Conservation (phyloP, 2,113 vertebrate genomes). For the Pelvicachromis taeniatus region DNA sequence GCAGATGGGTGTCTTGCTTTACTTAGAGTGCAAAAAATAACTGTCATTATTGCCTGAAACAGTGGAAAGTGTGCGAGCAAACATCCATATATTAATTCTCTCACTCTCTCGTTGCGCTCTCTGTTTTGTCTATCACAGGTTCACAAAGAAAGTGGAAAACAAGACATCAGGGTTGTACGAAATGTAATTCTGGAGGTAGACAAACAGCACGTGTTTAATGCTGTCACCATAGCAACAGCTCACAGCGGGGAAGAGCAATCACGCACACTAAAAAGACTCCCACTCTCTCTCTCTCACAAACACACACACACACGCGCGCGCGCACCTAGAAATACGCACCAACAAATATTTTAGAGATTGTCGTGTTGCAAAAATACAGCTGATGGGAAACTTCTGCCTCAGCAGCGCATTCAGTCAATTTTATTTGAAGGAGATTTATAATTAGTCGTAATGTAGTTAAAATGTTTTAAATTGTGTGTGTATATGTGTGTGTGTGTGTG, state of each 20-base stretch:
- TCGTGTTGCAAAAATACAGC: not conserved
- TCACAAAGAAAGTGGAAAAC: not conserved
- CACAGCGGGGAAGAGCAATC: constrained; percentile 47
- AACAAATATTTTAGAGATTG: not conserved
- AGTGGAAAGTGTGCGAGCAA: not conserved
- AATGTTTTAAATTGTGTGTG: not conserved
- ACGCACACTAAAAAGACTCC: constrained; percentile 17
- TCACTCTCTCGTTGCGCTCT: not conserved
- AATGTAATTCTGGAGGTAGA: constrained; percentile 58
- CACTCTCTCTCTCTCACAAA: not conserved
- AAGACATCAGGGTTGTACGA: constrained; percentile 24
- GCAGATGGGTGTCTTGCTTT: not conserved
- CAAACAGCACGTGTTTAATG: constrained; percentile 58
- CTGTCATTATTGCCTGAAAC: not conserved
- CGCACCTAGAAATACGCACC: not conserved
- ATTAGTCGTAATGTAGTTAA: not conserved
- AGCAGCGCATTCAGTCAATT: not conserved
- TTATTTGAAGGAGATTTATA: not conserved
- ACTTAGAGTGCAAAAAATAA: not conserved
- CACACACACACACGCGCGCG: not conserved
- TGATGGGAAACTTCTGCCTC: not conserved
- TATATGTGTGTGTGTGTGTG: not conserved
- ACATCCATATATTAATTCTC: not conserved
- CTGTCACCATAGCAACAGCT: constrained; percentile 69
- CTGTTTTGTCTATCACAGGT: not conserved